Percentiles rank a stretch among this genome's conserved stretches.
These are phyloP conservation scores for Montipora foliosa DNA, from an alignment of 64 coral and sea anemone species.

Conservation along the genomic window DNA sequence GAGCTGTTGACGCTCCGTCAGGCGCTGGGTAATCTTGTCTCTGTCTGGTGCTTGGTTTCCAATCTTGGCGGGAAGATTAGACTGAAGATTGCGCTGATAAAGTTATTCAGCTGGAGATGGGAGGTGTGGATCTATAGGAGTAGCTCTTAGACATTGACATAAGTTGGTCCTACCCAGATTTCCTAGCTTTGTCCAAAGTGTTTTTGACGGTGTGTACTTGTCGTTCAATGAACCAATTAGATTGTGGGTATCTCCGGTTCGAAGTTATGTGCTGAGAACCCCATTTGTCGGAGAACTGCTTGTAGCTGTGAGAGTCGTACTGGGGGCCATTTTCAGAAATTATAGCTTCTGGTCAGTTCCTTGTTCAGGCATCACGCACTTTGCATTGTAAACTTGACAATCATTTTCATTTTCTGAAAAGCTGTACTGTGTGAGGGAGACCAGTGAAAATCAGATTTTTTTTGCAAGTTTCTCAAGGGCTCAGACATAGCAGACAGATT, in stretches of 20 bases:
- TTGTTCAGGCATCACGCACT: slow-evolving; percentile 18
- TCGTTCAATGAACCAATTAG: slow-evolving; percentile 21
- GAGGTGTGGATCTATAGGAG: too few relatives aligned
- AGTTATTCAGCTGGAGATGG: too few relatives aligned
- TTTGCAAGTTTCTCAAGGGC: slow-evolving; percentile 56
- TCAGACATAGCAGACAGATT: slow-evolving; percentile 32
- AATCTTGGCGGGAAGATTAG: too few relatives aligned
- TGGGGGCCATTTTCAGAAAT: slow-evolving; percentile 39
- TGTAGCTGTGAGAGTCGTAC: slow-evolving; percentile 10
- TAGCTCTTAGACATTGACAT: not conserved
- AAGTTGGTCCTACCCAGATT: not conserved
- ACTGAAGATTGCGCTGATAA: too few relatives aligned
- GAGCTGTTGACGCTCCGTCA: too few relatives aligned
- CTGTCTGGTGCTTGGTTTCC: too few relatives aligned
- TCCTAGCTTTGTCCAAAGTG: slow-evolving; percentile 2
- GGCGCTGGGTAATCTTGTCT: too few relatives aligned
- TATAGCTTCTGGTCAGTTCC: slow-evolving; percentile 10
- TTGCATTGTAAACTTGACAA: not conserved
- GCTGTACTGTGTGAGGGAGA: too few relatives aligned
- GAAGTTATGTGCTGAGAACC: slow-evolving; percentile 15
- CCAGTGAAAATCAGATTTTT: slow-evolving; percentile 5
- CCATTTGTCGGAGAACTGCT: slow-evolving; percentile 17
- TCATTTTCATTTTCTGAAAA: not conserved
- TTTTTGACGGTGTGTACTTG: slow-evolving; percentile 20
- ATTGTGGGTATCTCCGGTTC: slow-evolving; percentile 38